Evolutionary conservation across 2,888 invertebrate species (phyloP), one percentile per base, ranked within the genome.

Genomic region (Troides helena): DNA sequence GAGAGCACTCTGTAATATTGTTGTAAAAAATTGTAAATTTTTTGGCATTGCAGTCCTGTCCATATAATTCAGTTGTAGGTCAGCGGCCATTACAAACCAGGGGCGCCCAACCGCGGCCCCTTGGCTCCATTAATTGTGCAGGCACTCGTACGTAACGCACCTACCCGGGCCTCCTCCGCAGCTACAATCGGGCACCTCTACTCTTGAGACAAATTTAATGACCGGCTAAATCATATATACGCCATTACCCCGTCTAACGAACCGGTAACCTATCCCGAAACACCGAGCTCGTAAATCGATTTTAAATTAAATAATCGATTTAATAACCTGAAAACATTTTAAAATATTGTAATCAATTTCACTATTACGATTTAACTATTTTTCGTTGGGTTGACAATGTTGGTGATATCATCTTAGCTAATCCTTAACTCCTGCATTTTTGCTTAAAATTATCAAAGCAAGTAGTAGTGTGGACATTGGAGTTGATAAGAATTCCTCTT

Each of bases 131-230:
- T 78, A 80, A 81, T 78, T 80, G 80, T 75, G 76, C 75, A 80
- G 72, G 81, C 86, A 81, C 75, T 81, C 81, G 77, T 70, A 72
- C 72, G 84, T 81, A 88, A 86, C 85, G 76, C 12, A 79, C 79
- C 81, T 81, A 80, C 79, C 77, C 75, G 76, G 74, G 77, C 14
- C 46, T 74, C 76, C 76, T 74, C 77, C 74, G 75, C 73, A 76
- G 77, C 76, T 75, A 76, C 67, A 69, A 73, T 72, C 73, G 70
- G 50, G 63, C 62, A 65, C 46, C 46, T 46, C 46, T 46, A 46
- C 69, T 57, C 66, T 62, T 61, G 65, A 69, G 65, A 69, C 69
- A 66, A 69, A 58, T 69, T 58, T 69, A 66, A 69, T 69, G 57
- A 66, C 65, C 61, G 61, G 57, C 17, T 69, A 62, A 66, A 66